Base-by-base conservation (phyloP, 2,113 vertebrate species). In the Pelecanoides urinatrix region DNA sequence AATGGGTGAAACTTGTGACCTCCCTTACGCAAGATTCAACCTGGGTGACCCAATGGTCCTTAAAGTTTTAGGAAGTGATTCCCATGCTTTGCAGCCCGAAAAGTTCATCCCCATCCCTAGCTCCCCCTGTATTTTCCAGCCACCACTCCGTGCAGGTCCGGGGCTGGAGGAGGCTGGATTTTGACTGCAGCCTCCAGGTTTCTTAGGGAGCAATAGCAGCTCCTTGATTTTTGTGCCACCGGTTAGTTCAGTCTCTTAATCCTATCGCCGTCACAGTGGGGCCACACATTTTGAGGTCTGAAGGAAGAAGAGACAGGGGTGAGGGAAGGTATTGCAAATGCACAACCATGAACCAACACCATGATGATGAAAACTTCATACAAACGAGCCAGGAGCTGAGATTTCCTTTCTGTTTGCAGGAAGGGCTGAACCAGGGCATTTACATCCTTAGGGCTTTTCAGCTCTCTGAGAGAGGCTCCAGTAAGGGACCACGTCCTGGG, bases 1-100 rank as follows among this genome's bases (percentile, higher is more conserved):
- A 80, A 49, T 10, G 86, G 66, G 44, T 61, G 56, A 81, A 95
- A 87, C 78, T 59, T 66, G 70, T 92, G 91, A 85, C 89, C 77
- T 95, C 25, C 45, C 29, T 88, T 86, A 59, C 1, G 3, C 77
- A 90, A 66, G 42, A 75, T 42, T 82, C 80, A 87, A 66, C 36
- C n/a, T 90, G 32, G 25, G 23, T 79, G 70, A 71, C 44, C 27
- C 16, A 62, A 1, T 75, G 56, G 27, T 84, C 42, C 59, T 71
- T 80, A 53, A 84, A 66, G 29, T 53, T 70, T 92, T 67, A 58
- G 49, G 34, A 68, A 65, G 20, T 20, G 18, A 85, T 93, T 94
- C 11, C 20, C 5, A 3, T 75, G 52, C 56, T 77, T 93, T 81
- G 55, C 30, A 61, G 27, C 42, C 59, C 50, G 17, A 11, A 36